These are phyloP conservation scores for Eilema caniola DNA, from an alignment of 2,888 invertebrate species.

Conservation along the genomic window DNA sequence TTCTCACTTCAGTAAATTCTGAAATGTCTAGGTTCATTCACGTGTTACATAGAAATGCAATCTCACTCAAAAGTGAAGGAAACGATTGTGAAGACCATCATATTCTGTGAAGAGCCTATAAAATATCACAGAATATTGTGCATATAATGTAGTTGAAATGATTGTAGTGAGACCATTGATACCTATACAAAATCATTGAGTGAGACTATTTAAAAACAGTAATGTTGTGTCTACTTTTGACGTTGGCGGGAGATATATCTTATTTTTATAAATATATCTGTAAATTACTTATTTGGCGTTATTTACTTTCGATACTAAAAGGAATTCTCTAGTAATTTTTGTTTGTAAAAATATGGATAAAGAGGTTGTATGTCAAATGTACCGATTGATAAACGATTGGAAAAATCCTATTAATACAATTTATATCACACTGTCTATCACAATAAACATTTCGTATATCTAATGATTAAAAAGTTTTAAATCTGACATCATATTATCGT, in stretches of 20 bases:
- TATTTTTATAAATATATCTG: neutral
- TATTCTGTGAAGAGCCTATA: neutral
- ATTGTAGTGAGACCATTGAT: too few relatives aligned
- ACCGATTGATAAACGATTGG: neutral
- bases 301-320: neutral
- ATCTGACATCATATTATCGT: neutral
- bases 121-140: neutral
- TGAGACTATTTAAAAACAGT: neutral
- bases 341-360: conserved; percentile 1
- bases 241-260: neutral
- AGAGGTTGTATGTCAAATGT: neutral
- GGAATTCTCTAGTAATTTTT: neutral
- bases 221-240: neutral
- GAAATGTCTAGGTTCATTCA: neutral
- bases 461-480: neutral
- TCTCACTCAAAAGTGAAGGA: too few relatives aligned
- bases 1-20: neutral
- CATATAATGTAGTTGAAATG: too few relatives aligned
- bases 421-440: neutral
- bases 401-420: neutral
- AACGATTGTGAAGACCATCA: too few relatives aligned
- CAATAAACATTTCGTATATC: neutral
- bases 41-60: neutral
- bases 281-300: neutral
- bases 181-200: too few relatives aligned